Evolutionary conservation across 2,113 vertebrate genomes (phyloP).

Genomic region (Mormyrus lacerda): DNA sequence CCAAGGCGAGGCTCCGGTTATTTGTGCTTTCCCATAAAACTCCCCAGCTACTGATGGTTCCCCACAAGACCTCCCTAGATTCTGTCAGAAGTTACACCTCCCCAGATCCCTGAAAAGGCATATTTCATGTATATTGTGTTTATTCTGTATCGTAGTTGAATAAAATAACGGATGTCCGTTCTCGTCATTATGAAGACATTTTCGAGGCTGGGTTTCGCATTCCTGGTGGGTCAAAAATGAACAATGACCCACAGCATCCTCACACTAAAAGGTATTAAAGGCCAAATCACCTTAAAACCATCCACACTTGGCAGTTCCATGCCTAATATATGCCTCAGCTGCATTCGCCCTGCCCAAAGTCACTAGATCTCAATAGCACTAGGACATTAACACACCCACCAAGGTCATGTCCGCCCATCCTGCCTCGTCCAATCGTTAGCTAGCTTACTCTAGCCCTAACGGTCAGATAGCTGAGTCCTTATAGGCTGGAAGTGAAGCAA

Average conservation of each 20-base stretch:
- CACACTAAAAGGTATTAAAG: background rate
- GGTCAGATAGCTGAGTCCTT: slow-evolving; percentile 29
- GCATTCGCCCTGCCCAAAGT: background rate
- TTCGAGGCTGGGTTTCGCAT: background rate
- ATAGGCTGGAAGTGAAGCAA: slow-evolving; percentile 37
- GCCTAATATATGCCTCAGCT: background rate
- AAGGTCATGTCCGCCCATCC: background rate
- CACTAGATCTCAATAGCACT: background rate
- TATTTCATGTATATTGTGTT: background rate
- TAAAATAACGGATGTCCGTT: background rate
- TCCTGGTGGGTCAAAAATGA: background rate
- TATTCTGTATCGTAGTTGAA: background rate
- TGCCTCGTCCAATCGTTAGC: background rate
- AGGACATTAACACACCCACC: background rate
- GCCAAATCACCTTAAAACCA: background rate
- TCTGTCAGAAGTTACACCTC: background rate
- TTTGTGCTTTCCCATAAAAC: background rate
- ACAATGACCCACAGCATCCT: background rate
- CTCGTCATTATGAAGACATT: background rate
- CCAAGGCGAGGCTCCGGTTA: background rate
- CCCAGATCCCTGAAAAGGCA: background rate
- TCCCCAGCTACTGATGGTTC: background rate
- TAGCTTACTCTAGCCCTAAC: slow-evolving; percentile 27
- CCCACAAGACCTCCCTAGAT: background rate
- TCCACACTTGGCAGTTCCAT: background rate